Percentiles rank a stretch among this genome's conserved stretches.
Conservation (phyloP, 2,797 vertebrate genomes). For the Alfaro cultratus region DNA sequence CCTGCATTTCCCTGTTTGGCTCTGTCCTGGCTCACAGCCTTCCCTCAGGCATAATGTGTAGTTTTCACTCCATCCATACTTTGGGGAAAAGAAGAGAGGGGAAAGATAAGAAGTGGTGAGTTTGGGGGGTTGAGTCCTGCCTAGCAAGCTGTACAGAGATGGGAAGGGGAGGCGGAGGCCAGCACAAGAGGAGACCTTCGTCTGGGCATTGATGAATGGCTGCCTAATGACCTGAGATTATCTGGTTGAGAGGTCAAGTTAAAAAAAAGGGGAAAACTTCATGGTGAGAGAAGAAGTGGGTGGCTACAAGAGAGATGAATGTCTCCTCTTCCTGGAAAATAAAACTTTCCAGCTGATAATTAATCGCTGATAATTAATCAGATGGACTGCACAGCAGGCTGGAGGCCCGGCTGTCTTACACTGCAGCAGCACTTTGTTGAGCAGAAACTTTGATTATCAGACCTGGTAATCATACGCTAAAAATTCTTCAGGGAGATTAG, state of each 20-base stretch:
- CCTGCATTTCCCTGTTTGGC: background rate
- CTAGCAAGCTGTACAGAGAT: conserved; percentile 24
- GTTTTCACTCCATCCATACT: conserved; percentile 72
- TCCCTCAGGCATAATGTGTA: conserved; percentile 64
- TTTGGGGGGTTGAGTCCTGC: conserved; percentile 53
- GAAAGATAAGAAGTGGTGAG: conserved; percentile 52
- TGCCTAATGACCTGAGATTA: conserved; percentile 75
- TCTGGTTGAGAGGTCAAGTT: conserved; percentile 68
- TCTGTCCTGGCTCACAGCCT: conserved; percentile 58
- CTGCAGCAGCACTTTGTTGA: conserved; percentile 3
- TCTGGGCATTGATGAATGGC: conserved; percentile 69
- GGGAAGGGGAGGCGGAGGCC: conserved; percentile 38
- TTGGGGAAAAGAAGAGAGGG: conserved; percentile 58
- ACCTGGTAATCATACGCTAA: background rate
- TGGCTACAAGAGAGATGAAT: conserved; percentile 57
- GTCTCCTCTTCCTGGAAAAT: conserved; percentile 29
- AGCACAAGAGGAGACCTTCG: conserved; percentile 29
- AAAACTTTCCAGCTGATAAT: conserved; percentile 31
- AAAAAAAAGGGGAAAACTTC: conserved; percentile 35
- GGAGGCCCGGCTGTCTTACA: conserved; percentile 6
- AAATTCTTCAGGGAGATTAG: background rate
- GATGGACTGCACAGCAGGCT: conserved; percentile 34
- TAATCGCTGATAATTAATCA: conserved; percentile 14
- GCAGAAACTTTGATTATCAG: background rate
- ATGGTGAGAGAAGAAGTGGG: conserved; percentile 17